phyloP scores from a whole-genome alignment of 1,140 invertebrate genomes.

The Drosophila murphyi region DNA sequence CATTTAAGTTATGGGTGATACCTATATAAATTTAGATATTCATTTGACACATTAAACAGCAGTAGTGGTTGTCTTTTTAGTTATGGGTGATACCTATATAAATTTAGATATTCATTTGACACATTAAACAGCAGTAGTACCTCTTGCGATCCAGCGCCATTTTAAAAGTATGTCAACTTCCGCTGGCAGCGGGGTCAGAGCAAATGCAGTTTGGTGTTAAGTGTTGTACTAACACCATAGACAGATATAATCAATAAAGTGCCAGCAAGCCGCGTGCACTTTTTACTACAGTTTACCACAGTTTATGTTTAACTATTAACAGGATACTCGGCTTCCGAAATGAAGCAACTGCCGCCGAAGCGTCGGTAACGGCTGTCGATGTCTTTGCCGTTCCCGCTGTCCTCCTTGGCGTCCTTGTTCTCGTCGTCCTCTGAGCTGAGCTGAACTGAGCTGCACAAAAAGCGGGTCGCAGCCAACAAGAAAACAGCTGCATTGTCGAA shows the following conservation, averaged over 20 bases:
- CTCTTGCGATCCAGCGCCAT: slow-evolving; percentile 20
- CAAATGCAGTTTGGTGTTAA: slow-evolving; percentile 40
- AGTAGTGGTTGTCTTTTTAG: too few relatives aligned
- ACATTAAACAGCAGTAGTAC: slow-evolving; percentile 6
- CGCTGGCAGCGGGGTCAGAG: slow-evolving; percentile 36
- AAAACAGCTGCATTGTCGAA: slow-evolving; percentile 67
- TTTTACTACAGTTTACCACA: slow-evolving; percentile 79
- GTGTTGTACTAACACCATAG: slow-evolving; percentile 13
- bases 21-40: slow-evolving; percentile 9
- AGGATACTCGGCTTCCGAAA: slow-evolving; percentile 74
- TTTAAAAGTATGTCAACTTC: slow-evolving; percentile 65
- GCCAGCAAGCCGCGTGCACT: slow-evolving; percentile 56
- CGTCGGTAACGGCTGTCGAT: slow-evolving; percentile 9
- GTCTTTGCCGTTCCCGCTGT: not conserved
- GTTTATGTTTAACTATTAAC: slow-evolving; percentile 81
- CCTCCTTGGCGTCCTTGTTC: slow-evolving; percentile 1
- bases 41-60: slow-evolving; percentile 8
- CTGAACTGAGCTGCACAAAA: slow-evolving; percentile 42
- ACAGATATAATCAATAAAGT: slow-evolving; percentile 66
- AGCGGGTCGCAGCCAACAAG: slow-evolving; percentile 62
- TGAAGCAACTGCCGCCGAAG: slow-evolving; percentile 63
- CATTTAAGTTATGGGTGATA: too few relatives aligned
- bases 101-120: slow-evolving; percentile 6
- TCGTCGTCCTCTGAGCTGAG: not conserved
- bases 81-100: not conserved